A percentile compares a stretch with the other conserved stretches of the same genome.
Evolutionary conservation across 2,797 vertebrate genomes (phyloP).

Genomic region (Anabas testudineus): DNA sequence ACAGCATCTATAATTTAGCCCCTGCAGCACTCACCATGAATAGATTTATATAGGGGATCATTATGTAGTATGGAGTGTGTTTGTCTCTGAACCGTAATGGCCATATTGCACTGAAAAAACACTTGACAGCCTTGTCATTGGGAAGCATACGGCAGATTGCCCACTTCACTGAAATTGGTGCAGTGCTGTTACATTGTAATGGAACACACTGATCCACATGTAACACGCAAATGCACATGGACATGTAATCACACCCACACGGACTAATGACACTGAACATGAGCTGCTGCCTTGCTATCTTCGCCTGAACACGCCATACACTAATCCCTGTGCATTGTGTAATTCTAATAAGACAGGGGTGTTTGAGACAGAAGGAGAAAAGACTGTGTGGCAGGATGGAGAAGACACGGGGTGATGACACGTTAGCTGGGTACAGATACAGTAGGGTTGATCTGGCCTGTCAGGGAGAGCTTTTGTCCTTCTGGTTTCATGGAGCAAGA

Average conservation of each 20-base stretch:
- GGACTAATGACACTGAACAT: conserved; percentile 63
- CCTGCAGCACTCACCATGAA: conserved; percentile 38
- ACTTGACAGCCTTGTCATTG: conserved; percentile 57
- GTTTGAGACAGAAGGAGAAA: conserved; percentile 46
- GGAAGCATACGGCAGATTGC: conserved; percentile 45
- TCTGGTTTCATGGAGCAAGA: conserved; percentile 56
- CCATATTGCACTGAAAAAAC: conserved; percentile 59
- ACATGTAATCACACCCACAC: conserved; percentile 67
- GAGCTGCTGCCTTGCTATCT: conserved; percentile 60
- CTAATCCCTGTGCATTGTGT: conserved; percentile 69
- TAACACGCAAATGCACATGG: conserved; percentile 60
- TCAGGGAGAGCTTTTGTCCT: conserved; percentile 71
- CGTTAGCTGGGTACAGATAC: conserved; percentile 60
- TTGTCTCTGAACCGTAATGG: conserved; percentile 61
- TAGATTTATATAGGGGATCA: conserved; percentile 50
- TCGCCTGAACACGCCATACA: conserved; percentile 52
- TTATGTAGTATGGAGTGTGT: conserved; percentile 53
- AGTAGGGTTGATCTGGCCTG: conserved; percentile 53
- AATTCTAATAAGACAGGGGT: conserved; percentile 66
- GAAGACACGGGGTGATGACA: conserved; percentile 61
- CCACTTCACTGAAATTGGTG: conserved; percentile 47
- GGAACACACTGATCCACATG: conserved; percentile 58
- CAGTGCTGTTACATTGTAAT: conserved; percentile 38
- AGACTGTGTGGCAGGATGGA: conserved; percentile 37
- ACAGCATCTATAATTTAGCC: conserved; percentile 30